A percentile compares a stretch with the other conserved stretches of the same genome.
Evolutionary conservation across 2,797 vertebrate species (phyloP).

Genomic region (Acanthurus lineatus): DNA sequence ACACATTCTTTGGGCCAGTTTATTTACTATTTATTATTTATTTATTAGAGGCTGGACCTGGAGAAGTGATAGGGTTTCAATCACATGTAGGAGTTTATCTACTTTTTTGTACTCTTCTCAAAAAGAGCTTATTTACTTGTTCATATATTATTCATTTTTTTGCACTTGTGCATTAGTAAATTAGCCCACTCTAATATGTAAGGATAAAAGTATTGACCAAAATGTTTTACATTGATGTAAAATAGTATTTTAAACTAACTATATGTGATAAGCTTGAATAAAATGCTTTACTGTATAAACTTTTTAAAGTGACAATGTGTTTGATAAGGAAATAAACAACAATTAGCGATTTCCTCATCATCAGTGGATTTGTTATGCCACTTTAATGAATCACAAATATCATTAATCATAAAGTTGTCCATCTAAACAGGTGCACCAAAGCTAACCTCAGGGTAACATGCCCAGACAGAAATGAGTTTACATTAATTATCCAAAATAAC

Average conservation of each 20-base stretch:
- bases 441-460: neutral
- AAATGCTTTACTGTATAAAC: neutral
- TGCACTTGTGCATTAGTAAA: neutral
- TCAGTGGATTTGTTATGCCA: neutral
- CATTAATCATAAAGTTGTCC: neutral
- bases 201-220: neutral
- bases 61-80: conserved; percentile 2
- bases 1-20: conserved; percentile 6
- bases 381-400: neutral
- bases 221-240: neutral
- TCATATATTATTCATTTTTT: neutral
- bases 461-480: conserved; percentile 3
- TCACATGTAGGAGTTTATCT: conserved; percentile 35
- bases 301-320: neutral
- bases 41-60: conserved; percentile 27
- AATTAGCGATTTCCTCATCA: neutral
- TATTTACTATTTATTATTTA: neutral
- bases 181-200: neutral
- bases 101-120: neutral
- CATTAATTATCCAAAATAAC: neutral
- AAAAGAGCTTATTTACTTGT: neutral
- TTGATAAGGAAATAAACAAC: neutral
- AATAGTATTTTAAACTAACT: neutral
- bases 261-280: neutral
- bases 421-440: conserved; percentile 33